Base-by-base conservation (phyloP, 2,113 vertebrate genomes). In the Solea senegalensis region DNA sequence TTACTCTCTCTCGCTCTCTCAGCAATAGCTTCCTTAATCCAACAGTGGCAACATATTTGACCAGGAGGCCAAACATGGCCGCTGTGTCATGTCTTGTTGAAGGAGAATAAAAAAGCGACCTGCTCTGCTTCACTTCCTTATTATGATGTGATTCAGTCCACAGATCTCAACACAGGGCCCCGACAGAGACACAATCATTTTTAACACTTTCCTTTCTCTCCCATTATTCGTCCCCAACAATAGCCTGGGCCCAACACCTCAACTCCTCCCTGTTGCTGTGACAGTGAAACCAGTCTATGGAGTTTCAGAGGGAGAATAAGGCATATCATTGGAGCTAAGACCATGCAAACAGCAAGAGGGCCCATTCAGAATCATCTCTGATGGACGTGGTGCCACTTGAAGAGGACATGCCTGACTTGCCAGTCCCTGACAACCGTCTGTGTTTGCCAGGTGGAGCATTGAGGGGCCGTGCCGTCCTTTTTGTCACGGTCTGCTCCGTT, bases 401-500 rank as follows among this genome's bases (percentile, higher is more conserved):
- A 92, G 77, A 91, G 96, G 96, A 96, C 92, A 96, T 94, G 96
- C 94, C 94, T 96, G 95, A 94, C 88, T 97, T 95, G 91, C 92
- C 91, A 78, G 95, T 91, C 93, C 96, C 94, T 95, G 96, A 95
- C 95, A 94, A 94, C 94, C 86, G 90, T 93, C 94, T 94, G 87
- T 93, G 94, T 94, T 95, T 95, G 94, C 92, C 93, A 94, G 89
- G 79, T 69, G 60, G 93, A 90, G 95, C 93, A 92, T 96, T 96
- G 90, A 95, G 84, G 89, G 92, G 92, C 85, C 58, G 86, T 74
- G 81, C 84, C 85, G 91, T 85, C 79, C 85, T 92, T 88, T 92
- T 90, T 90, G 89, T 92, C 89, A 92, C 85, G 86, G 89, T 92
- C 89, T 89, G 85, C 83, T 75, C 65, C 7, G 86, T 88, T 88